Base-by-base conservation (phyloP, 2,888 invertebrate species). In the Tricholauxania praeusta region DNA sequence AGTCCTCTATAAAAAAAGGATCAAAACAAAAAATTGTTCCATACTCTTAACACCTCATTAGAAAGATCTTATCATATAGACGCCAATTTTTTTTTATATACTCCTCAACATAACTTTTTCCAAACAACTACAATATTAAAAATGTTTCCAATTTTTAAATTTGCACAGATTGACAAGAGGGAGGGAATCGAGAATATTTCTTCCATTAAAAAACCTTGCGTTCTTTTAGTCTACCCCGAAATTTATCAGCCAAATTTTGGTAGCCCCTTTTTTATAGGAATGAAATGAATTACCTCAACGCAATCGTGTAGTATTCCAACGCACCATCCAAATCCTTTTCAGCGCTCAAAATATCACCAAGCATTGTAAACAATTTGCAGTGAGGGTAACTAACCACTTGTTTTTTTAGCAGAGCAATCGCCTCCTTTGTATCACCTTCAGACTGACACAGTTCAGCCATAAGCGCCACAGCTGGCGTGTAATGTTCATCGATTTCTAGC, bases 381-480 rank as follows among this genome's bases (percentile, higher is more conserved):
- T 86, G 84, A 0, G 87, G 87, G 75, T 80, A 81, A 19, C 76
- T 79, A 0, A 79, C 73, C 0, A 92, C 90, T 80, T 93, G 92
- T 78, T 91, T 91, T 78, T 91, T 89, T 17, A 95, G 85, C 80
- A 95, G 83, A 55, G 91, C 89, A 39, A 93, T 91, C 0, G 93
- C 94, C 74, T 91, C 90, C 76, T 92, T 91, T 73, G 90, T 88
- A 52, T 91, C 89, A 77, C 91, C 90, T 79, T 92, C 92, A 79
- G 90, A 90, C 79, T 92, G 91, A 63, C 92, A 90, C 74, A 94
- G 90, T 80, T 93, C 92, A 6, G 92, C 92, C 80, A 95, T 87
- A 52, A 93, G 88, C 77, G 91, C 92, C 2, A 94, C 91, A 1
- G 94, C 94, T 1, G 93, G 92, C 28, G 92, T 87, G 84, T 93